Base-by-base conservation (phyloP, 2,113 vertebrate genomes). In the Calidris pugnax region DNA sequence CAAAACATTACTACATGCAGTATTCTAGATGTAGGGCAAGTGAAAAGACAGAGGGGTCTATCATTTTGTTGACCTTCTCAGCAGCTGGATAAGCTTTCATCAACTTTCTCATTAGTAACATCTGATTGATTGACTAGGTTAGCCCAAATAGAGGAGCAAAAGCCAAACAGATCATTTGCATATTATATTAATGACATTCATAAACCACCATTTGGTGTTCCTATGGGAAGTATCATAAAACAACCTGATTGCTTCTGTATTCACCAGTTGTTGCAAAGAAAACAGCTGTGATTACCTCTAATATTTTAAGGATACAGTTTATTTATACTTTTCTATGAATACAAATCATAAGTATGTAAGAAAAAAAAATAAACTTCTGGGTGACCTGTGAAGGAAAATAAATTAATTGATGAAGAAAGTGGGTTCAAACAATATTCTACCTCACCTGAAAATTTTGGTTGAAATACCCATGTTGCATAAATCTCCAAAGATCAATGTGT, bases 151-250 rank as follows among this genome's bases (percentile, higher is more conserved):
- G 35, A 95, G 55, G 32, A 67, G n/a, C 57, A 69, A 85, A 87
- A 85, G 75, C 60, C 95, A 96, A 95, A 80, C 6, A 93, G 63
- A 87, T 94, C 10, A 93, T 98, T 97, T 97, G 81, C 97, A 96
- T 97, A 88, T 95, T 87, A 92, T 95, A 96, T 95, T 97, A 98
- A 96, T 97, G 85, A 82, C 71, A 97, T 96, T 96, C 85, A 92
- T 95, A 91, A 89, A 87, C 35, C 41, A 95, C 73, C 77, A 83
- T 95, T 95, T 98, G 94, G 68, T 91, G 50, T 94, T 97, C 96
- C 96, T 93, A 30, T 37, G 93, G 92, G 95, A 97, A 81, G 68
- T 6, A 71, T 86, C 93, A 91, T 79, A 83, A 90, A 64, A 90
- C 43, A 75, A 14, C 91, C 87, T 87, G 76, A 64, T 78, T 86